Evolutionary conservation across 1,140 invertebrate species (phyloP).

Genomic region (Psilanteris sp.): DNA sequence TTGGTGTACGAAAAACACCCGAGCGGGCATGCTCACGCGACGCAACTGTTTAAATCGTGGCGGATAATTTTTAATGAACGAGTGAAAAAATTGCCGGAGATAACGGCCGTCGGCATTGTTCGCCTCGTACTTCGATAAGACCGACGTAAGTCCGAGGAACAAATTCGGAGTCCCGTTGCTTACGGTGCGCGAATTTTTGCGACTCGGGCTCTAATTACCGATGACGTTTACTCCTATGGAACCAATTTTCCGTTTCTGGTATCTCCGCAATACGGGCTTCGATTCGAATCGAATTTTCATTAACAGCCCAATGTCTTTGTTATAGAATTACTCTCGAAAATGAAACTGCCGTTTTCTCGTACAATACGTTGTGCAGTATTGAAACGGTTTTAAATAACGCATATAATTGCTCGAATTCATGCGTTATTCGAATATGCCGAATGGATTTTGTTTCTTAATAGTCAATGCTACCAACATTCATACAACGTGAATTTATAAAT

Average conservation of each 20-base stretch:
- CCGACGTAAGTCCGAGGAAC: conserved; percentile 2
- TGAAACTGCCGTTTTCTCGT: too few relatives aligned
- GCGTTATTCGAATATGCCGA: too few relatives aligned
- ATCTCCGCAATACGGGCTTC: too few relatives aligned
- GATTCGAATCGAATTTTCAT: too few relatives aligned
- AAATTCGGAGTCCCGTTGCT: conserved; percentile 17
- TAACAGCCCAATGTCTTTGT: too few relatives aligned
- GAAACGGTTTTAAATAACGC: too few relatives aligned
- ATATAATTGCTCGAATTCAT: too few relatives aligned
- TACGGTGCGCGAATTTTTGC: conserved; percentile 25
- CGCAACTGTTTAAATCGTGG: background rate
- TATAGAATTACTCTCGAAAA: too few relatives aligned
- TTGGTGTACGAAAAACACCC: conserved; percentile 1
- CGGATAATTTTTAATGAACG: conserved; percentile 32
- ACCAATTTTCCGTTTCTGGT: background rate
- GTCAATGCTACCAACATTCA: too few relatives aligned
- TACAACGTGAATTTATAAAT: too few relatives aligned
- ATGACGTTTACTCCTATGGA: conserved; percentile 9
- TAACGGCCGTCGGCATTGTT: conserved; percentile 2
- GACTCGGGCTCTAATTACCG: background rate
- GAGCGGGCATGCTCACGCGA: background rate
- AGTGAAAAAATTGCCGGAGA: conserved; percentile 9
- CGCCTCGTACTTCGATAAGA: conserved; percentile 5
- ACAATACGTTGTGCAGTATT: too few relatives aligned
- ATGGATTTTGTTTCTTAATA: too few relatives aligned